These are phyloP conservation scores for Dipus sagitta DNA, from an alignment of 2,797 vertebrate genomes.

Conservation along the genomic window DNA sequence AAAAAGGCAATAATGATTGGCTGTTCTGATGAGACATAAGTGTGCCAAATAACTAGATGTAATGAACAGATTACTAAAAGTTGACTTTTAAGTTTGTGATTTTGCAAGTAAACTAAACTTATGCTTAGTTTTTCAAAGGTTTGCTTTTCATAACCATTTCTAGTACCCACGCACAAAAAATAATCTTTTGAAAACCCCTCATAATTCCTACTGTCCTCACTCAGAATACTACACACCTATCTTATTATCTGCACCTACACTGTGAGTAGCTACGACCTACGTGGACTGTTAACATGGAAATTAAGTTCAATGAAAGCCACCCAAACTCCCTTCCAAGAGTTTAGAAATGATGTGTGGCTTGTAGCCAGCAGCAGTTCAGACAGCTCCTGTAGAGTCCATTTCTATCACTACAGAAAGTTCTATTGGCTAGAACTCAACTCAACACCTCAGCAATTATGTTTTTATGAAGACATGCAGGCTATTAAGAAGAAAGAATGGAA, in stretches of 20 bases:
- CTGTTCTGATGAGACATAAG: conserved; percentile 4
- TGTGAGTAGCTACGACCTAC: background rate
- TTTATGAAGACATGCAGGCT: conserved; percentile 9
- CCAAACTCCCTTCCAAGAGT: background rate
- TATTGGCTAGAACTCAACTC: background rate
- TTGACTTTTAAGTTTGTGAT: conserved; percentile 6
- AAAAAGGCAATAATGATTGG: background rate
- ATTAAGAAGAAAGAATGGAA: background rate
- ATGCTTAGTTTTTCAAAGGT: background rate
- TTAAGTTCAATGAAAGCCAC: background rate
- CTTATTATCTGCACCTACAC: background rate
- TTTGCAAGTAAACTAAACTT: background rate
- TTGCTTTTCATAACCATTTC: background rate
- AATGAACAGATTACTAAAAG: background rate
- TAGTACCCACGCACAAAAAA: background rate
- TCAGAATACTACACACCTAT: conserved; percentile 1
- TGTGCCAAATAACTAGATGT: background rate
- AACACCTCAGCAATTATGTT: background rate
- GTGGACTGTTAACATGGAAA: background rate
- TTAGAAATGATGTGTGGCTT: background rate
- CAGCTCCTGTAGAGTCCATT: background rate
- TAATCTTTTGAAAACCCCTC: background rate
- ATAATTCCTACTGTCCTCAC: conserved; percentile 36
- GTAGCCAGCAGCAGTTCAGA: background rate
- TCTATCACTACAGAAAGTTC: background rate